phyloP scores from a whole-genome alignment of 1,140 invertebrate genomes.

The Campoletis sonorensis region DNA sequence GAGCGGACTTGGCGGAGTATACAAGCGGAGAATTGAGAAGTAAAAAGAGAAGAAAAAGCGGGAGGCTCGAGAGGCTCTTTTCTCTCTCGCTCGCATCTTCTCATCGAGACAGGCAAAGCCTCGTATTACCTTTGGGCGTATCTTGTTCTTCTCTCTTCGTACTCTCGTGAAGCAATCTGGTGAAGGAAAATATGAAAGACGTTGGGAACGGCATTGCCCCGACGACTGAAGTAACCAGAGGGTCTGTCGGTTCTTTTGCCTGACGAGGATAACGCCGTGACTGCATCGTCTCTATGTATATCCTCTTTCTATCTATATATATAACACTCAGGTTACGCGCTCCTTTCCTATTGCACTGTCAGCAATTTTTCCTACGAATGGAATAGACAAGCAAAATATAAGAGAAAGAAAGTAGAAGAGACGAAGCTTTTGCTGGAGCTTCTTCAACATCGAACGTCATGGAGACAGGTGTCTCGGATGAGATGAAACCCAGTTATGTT shows the following conservation, averaged over 20 bases:
- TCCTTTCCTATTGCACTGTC: conserved; percentile 18
- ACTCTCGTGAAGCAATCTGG: conserved; percentile 49
- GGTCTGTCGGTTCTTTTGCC: conserved; percentile 19
- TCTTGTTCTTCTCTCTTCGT: conserved; percentile 33
- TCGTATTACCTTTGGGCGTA: conserved; percentile 50
- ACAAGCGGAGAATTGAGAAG: conserved; percentile 34
- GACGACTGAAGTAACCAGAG: neutral
- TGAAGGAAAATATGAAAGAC: conserved; percentile 50
- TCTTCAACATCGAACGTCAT: conserved; percentile 32
- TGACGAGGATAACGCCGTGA: conserved; percentile 32
- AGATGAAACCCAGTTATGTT: conserved; percentile 45
- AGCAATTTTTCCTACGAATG: conserved; percentile 18
- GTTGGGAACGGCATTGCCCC: conserved; percentile 11
- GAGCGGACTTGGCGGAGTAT: conserved; percentile 12
- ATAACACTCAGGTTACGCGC: conserved; percentile 7
- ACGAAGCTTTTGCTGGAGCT: neutral
- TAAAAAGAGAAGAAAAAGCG: conserved; percentile 36
- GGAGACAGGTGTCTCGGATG: conserved; percentile 43
- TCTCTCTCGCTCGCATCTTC: conserved; percentile 18
- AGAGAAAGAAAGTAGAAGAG: neutral
- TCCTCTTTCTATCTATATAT: neutral
- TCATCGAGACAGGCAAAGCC: conserved; percentile 40
- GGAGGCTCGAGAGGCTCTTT: conserved; percentile 21
- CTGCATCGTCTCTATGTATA: conserved; percentile 23
- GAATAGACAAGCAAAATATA: conserved; percentile 24